Evolutionary conservation across 2,113 vertebrate genomes (phyloP), one percentile per base, ranked within the genome.

Genomic region (Perca fluviatilis): DNA sequence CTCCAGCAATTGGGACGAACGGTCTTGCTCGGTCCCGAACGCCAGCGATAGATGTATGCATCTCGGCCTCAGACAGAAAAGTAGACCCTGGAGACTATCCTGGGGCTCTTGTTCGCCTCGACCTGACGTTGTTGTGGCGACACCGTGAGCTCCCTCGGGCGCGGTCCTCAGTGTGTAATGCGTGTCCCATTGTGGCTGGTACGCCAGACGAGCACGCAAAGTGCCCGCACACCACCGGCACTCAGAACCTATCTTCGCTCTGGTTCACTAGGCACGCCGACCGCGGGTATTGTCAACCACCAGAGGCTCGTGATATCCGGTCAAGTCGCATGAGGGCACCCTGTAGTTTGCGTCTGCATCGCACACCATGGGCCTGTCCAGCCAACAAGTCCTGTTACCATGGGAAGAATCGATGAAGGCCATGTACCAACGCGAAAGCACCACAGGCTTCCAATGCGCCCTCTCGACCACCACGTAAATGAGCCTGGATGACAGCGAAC

Each of bases 11-110:
- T 10, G 27, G 0, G 58, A 61, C 2, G 60, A 36, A 1, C 7
- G 18, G 0, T 8, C 9, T n/a, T 0, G 30, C 5, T 40, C 18
- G 9, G 1, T 36, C 5, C 10, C 9, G 8, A 21, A 62, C 1
- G 18, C 18, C 5, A 2, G 9, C 60, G 16, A 62, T 33, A 19
- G 60, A 40, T 1, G 18, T 21, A 0, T 40, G 10, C 5, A 62
- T 10, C 9, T 62, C 33, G 0, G 11, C 8, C 11, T 64, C 21
- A 2, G 62, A n/a, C 6, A 46, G 62, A 11, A 40, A n/a, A 64
- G 21, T 64, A 46, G 21, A n/a, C 40, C 12, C 23, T 14, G 1
- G 62, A 64, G 19, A 64, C 12, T 6, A 14, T 8, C 13, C 62
- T n/a, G 2, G 62, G 62, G 6, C 62, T 64, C 21, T 15, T 3